Conservation (phyloP, 1,140 invertebrate species). For the Drosophila fuyamai region DNA sequence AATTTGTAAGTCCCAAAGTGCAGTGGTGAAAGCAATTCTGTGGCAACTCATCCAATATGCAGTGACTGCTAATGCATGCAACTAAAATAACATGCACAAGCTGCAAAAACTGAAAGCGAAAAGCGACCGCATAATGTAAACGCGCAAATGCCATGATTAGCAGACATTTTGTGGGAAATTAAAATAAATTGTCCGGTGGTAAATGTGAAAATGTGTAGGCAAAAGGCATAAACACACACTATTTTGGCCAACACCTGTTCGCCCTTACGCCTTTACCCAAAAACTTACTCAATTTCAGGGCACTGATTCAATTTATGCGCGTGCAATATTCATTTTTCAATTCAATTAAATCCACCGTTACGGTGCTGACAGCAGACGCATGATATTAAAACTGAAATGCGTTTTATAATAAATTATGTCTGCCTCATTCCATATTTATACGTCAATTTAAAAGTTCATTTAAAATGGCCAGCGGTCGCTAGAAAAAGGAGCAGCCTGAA, state of each 20-base stretch:
- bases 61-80: constrained; percentile 46
- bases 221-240: constrained; percentile 20
- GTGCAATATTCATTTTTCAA: constrained; percentile 43
- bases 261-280: not conserved
- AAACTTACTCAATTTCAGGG: constrained; percentile 2
- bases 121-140: constrained; percentile 49
- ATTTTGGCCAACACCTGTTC: constrained; percentile 25
- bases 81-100: constrained; percentile 12
- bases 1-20: constrained; percentile 1
- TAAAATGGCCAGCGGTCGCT: constrained; percentile 18
- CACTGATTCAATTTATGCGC: constrained; percentile 42
- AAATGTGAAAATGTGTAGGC: constrained; percentile 15
- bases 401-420: constrained; percentile 44
- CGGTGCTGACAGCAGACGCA: constrained; percentile 18
- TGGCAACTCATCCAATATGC: constrained; percentile 48
- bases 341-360: constrained; percentile 49
- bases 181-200: constrained; percentile 51
- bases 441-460: constrained; percentile 52
- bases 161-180: constrained; percentile 54
- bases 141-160: constrained; percentile 61
- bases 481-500: constrained; percentile 44
- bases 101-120: constrained; percentile 8
- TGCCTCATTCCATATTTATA: constrained; percentile 33
- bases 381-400: constrained; percentile 49
- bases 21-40: constrained; percentile 20